Evolutionary conservation across 2,797 vertebrate species (phyloP), one percentile per base, ranked within the genome.

Genomic region (Molothrus ater): DNA sequence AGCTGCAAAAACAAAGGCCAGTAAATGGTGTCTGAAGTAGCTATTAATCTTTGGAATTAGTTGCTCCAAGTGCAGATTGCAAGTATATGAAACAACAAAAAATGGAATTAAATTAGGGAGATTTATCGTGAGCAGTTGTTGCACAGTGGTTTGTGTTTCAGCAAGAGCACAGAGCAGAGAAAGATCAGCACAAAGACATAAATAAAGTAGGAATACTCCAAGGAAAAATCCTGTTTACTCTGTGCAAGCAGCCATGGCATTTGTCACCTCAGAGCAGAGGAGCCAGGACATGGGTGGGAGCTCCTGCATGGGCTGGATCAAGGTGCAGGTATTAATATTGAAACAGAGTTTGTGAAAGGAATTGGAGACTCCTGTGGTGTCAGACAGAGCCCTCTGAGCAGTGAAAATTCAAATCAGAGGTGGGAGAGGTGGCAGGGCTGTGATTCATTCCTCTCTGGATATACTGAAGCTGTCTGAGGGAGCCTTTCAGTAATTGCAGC

Each of bases 21-120:
- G 56, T 56, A 79, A 92, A 61, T 57, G 42, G n/a, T 82, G 75
- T 54, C 80, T 89, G 74, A 70, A 70, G 56, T 26, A 76, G 38
- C 43, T n/a, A 71, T 93, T 75, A 43, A 91, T 95, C 89, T 89
- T 61, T 10, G 75, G 69, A 94, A 95, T 92, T 87, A 91, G 64
- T 83, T 68, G 38, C 42, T 95, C 65, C 34, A 59, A 78, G 68
- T 85, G 48, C 53, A 54, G 74, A 66, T 82, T 88, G 53, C 68
- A 60, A 80, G 19, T 73, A 10, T 22, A 57, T 36, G 86, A 91
- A 93, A 83, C 65, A 91, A 73, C 86, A 90, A 70, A 63, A 80
- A 91, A 61, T 45, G 10, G 84, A 74, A 90, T 86, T 57, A 83
- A 95, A 83, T 72, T 40, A 48, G 59, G 53, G 57, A 92, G 81